Conservation (phyloP, 2,113 vertebrate genomes). For the Pseudopipra pipra region DNA sequence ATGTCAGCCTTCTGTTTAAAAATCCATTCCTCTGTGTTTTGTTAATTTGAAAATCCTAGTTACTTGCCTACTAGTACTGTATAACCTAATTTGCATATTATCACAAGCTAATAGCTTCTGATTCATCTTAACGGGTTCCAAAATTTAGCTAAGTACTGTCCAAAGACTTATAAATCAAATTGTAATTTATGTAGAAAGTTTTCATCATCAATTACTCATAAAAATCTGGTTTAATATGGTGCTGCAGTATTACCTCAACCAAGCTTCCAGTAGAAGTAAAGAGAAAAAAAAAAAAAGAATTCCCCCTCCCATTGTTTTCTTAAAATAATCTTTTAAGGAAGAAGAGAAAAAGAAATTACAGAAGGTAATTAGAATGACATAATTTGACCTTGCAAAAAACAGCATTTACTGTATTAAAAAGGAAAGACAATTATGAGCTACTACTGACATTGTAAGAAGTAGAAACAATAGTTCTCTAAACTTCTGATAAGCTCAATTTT, state of each 20-base stretch:
- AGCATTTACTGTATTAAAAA: not conserved
- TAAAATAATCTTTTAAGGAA: not conserved
- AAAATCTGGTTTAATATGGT: not conserved
- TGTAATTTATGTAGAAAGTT: not conserved
- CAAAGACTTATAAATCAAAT: not conserved
- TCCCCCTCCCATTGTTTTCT: not conserved
- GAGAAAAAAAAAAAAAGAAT: accelerated
- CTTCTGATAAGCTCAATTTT: not conserved
- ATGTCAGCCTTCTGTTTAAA: not conserved
- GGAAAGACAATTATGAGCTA: not conserved
- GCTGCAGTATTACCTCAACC: not conserved
- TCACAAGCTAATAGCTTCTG: not conserved
- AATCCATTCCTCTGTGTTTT: not conserved
- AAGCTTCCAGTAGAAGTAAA: not conserved
- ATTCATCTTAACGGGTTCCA: not conserved
- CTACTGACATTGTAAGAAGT: not conserved
- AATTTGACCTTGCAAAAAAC: not conserved
- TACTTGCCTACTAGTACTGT: not conserved
- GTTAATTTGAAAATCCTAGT: not conserved
- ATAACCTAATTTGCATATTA: not conserved
- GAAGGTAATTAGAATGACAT: not conserved
- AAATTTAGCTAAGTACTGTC: not conserved
- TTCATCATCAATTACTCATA: not conserved
- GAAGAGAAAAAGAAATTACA: not conserved
- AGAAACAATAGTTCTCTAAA: not conserved